Evolutionary conservation across 2,888 invertebrate genomes (phyloP), one percentile per base, ranked within the genome.

Genomic region (Hydrotaea cyrtoneurina): DNA sequence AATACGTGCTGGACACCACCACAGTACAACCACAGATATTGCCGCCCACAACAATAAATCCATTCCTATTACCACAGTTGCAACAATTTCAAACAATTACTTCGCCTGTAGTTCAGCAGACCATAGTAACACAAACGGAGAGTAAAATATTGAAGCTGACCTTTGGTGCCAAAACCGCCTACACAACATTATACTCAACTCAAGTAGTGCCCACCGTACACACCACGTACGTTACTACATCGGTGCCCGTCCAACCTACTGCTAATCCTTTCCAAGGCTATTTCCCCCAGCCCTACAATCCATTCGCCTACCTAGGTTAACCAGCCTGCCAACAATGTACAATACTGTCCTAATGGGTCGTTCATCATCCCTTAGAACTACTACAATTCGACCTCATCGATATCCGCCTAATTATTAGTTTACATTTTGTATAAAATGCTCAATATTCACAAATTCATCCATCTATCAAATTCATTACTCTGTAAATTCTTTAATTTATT

Each of bases 151-250:
- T 97, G 85, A 97, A 97, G 92, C 93, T 97, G 87, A 97, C 97
- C 13, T 97, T 97, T 90, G 97, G 97, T n/a, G 97, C 97, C 43
- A 97, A 96, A 92, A 97, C 97, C 0, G 95, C 97, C 0, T 96
- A 96, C 90, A 97, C 97, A 8, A 97, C 97, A 0, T 93, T 98
- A 81, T 97, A 95, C 91, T 96, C 96, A 1, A 97, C 97, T 53
- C 95, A 94, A 89, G 95, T 97, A 62, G 95, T 97, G 57, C 97
- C 97, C 8, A 97, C 97, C 0, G 93, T 95, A 73, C 91, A 97
- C 83, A 97, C 97, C n/a, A 95, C 96, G 17, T 96, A 96, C 90
- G 94, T 97, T 86, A 97, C 97, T 7, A 95, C 96, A 17, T 96
- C 96, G 0, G 93, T 97, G 36, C 94, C 96, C 2, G 94, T 96